Evolutionary conservation across 2,113 vertebrate genomes (phyloP).

Genomic region (Picathartes gymnocephalus): DNA sequence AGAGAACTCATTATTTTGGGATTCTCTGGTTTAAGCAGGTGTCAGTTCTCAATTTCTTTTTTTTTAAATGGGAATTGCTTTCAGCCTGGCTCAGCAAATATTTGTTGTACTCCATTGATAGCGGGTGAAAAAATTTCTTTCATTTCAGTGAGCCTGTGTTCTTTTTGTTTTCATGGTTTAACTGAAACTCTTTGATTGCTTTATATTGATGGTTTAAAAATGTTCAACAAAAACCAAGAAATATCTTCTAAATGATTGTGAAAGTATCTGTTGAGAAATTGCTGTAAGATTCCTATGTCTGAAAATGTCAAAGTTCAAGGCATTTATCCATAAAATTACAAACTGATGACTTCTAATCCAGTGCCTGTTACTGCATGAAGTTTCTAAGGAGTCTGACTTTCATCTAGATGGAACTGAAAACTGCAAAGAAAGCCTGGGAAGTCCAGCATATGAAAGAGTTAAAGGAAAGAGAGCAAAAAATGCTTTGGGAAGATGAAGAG

Average conservation of each 20-base stretch:
- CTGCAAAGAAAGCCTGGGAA: constrained; percentile 84
- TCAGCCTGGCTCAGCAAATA: background rate
- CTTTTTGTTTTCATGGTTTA: background rate
- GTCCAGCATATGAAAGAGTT: constrained; percentile 79
- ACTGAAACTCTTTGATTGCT: background rate
- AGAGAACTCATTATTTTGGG: background rate
- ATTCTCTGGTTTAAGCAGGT: background rate
- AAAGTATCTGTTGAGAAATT: background rate
- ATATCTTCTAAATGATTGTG: background rate
- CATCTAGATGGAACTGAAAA: constrained; percentile 74
- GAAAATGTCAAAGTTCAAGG: background rate
- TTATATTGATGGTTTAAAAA: background rate
- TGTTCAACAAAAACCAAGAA: background rate
- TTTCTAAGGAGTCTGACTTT: background rate
- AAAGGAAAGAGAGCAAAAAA: constrained; percentile 78
- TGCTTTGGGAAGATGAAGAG: constrained; percentile 81
- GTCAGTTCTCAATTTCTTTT: background rate
- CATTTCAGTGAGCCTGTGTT: background rate
- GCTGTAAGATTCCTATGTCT: background rate
- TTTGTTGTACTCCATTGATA: background rate
- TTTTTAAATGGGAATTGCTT: background rate
- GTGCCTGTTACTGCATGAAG: background rate
- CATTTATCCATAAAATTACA: background rate
- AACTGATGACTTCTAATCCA: background rate
- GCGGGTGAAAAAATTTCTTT: background rate